Evolutionary conservation across 1,140 invertebrate species (phyloP).

Genomic region (Drosophila varians): DNA sequence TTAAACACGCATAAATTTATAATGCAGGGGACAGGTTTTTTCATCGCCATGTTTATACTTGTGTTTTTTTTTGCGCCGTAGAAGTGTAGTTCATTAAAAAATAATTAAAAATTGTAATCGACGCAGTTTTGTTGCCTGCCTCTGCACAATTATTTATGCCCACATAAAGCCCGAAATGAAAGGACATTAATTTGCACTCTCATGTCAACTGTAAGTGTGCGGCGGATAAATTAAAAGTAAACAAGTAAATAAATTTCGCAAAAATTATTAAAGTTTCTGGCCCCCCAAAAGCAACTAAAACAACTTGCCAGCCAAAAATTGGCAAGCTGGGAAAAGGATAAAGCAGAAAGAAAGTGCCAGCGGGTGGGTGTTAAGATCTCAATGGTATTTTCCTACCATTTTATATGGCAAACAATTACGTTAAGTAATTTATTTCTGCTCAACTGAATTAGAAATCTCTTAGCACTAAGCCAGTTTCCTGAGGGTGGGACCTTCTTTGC

Average conservation of each 20-base stretch:
- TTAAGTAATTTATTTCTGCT: conserved; percentile 82
- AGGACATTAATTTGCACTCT: conserved; percentile 73
- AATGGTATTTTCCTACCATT: conserved; percentile 69
- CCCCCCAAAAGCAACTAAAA: conserved; percentile 15
- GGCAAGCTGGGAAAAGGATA: not conserved
- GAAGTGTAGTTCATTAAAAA: conserved; percentile 73
- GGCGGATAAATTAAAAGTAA: conserved; percentile 77
- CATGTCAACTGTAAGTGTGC: conserved; percentile 74
- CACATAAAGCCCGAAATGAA: conserved; percentile 75
- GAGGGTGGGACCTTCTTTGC: conserved; percentile 4
- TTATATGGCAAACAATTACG: conserved; percentile 80
- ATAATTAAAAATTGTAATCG: conserved; percentile 80
- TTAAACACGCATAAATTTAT: conserved; percentile 69
- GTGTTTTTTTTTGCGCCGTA: conserved; percentile 36
- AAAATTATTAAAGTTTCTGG: conserved; percentile 39
- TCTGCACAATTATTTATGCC: conserved; percentile 79
- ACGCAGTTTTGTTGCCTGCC: conserved; percentile 67
- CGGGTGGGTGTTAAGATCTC: conserved; percentile 16
- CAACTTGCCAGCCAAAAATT: not conserved
- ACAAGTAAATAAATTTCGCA: conserved; percentile 64
- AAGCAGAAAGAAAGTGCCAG: not conserved
- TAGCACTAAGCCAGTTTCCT: conserved; percentile 75
- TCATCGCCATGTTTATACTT: conserved; percentile 3
- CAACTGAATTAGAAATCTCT: conserved; percentile 82
- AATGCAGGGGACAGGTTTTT: conserved; percentile 30